These are phyloP conservation scores for Andinoacara biseriatus DNA, from an alignment of 2,113 vertebrate genomes.

Conservation along the genomic window DNA sequence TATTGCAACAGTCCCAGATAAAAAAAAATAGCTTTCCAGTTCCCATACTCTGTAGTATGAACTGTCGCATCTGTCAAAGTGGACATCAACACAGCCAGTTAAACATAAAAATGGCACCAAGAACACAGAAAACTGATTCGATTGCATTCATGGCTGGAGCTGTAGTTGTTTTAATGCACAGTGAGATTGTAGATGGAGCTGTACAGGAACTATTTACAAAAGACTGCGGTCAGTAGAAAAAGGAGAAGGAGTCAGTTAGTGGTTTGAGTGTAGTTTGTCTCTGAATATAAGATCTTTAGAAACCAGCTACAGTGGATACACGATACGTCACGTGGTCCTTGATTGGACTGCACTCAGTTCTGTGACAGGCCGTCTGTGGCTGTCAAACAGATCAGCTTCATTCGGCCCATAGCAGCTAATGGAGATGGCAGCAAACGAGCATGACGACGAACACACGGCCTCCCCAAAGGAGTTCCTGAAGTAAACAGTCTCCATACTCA, in stretches of 20 bases:
- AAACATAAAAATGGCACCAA: slow-evolving; percentile 25
- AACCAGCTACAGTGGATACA: slow-evolving; percentile 55
- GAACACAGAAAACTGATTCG: slow-evolving; percentile 24
- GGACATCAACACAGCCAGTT: slow-evolving; percentile 57
- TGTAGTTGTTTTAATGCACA: slow-evolving; percentile 42
- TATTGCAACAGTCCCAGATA: slow-evolving; percentile 98
- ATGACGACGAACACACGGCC: slow-evolving; percentile 16
- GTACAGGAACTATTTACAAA: slow-evolving; percentile 67
- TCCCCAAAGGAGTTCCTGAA: slow-evolving; percentile 5
- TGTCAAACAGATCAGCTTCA: slow-evolving; percentile 19
- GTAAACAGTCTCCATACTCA: slow-evolving; percentile 6
- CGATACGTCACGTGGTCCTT: background rate
- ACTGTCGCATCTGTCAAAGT: slow-evolving; percentile 51
- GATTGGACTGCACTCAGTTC: background rate
- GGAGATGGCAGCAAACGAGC: slow-evolving; percentile 52
- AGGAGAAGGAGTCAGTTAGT: slow-evolving; percentile 13
- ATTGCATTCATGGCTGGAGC: slow-evolving; percentile 32
- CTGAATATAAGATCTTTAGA: slow-evolving; percentile 40
- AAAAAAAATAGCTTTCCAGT: slow-evolving; percentile 81
- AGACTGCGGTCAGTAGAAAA: slow-evolving; percentile 51
- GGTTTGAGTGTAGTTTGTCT: slow-evolving; percentile 44
- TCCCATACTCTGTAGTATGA: slow-evolving; percentile 83
- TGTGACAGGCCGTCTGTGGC: background rate
- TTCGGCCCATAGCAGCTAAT: slow-evolving; percentile 53
- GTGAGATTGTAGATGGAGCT: slow-evolving; percentile 41